Percentiles rank a stretch among this genome's conserved stretches.
phyloP scores from a whole-genome alignment of 1,140 invertebrate genomes.

The Dryas iulia region DNA sequence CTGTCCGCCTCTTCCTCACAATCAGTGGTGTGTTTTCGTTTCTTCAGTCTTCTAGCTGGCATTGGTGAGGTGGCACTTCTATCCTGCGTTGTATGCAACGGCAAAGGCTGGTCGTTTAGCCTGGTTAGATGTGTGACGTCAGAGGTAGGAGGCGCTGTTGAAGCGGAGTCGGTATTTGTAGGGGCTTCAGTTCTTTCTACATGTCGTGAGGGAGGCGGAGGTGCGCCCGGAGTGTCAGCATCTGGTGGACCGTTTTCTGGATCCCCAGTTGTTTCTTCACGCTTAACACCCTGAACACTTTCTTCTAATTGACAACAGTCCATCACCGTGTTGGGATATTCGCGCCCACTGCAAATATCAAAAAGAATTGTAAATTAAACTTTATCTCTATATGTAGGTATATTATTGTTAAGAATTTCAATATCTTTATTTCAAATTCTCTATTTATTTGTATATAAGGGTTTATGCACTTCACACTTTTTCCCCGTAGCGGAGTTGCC shows the following conservation, averaged over 20 bases:
- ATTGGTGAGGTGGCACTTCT: slow-evolving; percentile 65
- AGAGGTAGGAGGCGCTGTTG: slow-evolving; percentile 63
- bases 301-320: slow-evolving; percentile 95
- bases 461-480: too few relatives aligned
- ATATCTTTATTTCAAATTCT: too few relatives aligned
- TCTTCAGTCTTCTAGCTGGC: slow-evolving; percentile 74
- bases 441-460: too few relatives aligned
- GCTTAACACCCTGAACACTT: slow-evolving; percentile 87
- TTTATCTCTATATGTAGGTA: not conserved
- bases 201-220: slow-evolving; percentile 64
- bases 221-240: slow-evolving; percentile 83
- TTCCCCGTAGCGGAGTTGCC: too few relatives aligned
- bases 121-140: slow-evolving; percentile 71
- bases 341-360: slow-evolving; percentile 88
- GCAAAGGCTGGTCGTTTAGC: slow-evolving; percentile 71
- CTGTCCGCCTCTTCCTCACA: slow-evolving; percentile 68
- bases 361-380: slow-evolving; percentile 85
- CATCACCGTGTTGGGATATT: slow-evolving; percentile 94
- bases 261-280: slow-evolving; percentile 89
- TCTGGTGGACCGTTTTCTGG: slow-evolving; percentile 93
- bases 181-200: slow-evolving; percentile 65
- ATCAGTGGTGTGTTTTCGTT: slow-evolving; percentile 71
- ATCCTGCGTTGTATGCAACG: slow-evolving; percentile 66
- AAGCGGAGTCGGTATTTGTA: slow-evolving; percentile 55
- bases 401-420: not conserved